phyloP scores from a whole-genome alignment of 2,113 vertebrate species.

The Peromyscus californicus region DNA sequence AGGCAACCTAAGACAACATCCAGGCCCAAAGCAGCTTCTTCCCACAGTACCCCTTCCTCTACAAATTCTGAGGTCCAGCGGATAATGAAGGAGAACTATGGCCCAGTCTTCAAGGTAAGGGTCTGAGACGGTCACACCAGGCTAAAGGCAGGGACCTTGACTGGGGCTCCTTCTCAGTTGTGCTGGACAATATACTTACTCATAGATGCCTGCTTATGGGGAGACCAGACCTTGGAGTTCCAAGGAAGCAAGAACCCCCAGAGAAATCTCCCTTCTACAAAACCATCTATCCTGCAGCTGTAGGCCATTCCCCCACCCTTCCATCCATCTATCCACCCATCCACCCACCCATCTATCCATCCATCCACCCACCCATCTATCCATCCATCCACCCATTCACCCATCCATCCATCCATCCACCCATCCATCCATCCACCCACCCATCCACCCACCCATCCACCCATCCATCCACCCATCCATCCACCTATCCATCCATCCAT shows the following conservation, averaged over 20 bases:
- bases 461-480: not conserved
- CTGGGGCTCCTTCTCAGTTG: not conserved
- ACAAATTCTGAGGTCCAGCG: not conserved
- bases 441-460: not conserved
- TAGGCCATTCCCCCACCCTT: not conserved
- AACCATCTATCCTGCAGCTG: not conserved
- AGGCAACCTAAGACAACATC: not conserved
- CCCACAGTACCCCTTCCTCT: not conserved
- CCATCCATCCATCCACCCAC: not conserved
- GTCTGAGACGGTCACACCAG: not conserved
- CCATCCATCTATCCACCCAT: not conserved
- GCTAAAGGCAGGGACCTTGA: not conserved
- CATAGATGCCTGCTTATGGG: not conserved
- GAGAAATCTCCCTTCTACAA: not conserved
- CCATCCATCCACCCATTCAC: not conserved
- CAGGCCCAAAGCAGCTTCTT: not conserved
- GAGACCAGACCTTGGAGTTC: not conserved
- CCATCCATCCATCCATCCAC: not conserved
- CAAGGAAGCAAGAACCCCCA: not conserved
- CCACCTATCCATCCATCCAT: not conserved
- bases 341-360: not conserved
- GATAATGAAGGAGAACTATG: not conserved
- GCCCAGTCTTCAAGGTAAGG: not conserved
- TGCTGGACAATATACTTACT: not conserved
- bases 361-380: not conserved